Base-by-base conservation (phyloP, 2,113 vertebrate genomes). In the Rhea americana region DNA sequence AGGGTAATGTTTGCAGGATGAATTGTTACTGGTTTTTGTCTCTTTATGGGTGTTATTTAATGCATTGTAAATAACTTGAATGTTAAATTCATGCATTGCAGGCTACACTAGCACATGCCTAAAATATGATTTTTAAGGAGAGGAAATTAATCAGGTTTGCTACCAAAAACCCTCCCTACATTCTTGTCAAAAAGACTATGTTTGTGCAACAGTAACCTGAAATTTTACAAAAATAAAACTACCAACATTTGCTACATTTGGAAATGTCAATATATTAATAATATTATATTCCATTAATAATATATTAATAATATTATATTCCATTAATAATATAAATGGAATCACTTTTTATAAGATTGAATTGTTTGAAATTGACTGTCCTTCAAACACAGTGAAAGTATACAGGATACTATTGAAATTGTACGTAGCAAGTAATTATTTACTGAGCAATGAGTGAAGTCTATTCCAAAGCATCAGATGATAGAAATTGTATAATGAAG, bases 391-490 rank as follows among this genome's bases (percentile, higher is more conserved):
- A 11, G 20, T 55, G 35, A 45, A 90, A 79, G 17, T 87, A 78
- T 68, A 83, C 17, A 61, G 41, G 58, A 91, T 25, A 73, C 20
- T 24, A 75, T 58, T 59, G 61, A 86, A 90, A 91, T 76, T 59
- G 39, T 12, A 32, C 50, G 48, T 62, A 61, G 39, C 50, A 89
- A 95, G 73, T 81, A 76, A 72, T 83, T 89, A 59, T 81, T 93
- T 80, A 41, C 81, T 90, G 77, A 76, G 56, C 93, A 85, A 94
- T 56, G 74, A 91, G 53, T 56, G 91, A 93, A 82, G 30, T 75
- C 82, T 88, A 53, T 72, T 88, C 18, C 85, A 82, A 84, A 84
- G 66, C 80, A 91, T 48, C 48, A 81, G 51, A 47, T 67, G 68
- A 91, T 35, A 82, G 51, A 37, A 87, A 92, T 67, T 72, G 1